Evolutionary conservation across 1,140 invertebrate genomes (phyloP).

Genomic region (Pygmarrhopalites habei): DNA sequence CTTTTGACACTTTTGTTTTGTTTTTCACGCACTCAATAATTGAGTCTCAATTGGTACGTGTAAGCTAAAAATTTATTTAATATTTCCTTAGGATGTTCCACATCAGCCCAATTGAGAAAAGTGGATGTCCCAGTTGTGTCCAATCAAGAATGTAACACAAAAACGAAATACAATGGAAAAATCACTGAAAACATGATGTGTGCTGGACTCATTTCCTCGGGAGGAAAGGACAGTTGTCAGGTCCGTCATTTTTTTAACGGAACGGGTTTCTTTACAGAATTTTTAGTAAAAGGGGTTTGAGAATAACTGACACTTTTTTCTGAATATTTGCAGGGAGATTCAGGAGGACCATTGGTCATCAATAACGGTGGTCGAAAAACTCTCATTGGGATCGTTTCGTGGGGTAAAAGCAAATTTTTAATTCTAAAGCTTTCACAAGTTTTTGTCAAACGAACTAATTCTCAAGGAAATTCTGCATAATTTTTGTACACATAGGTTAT

Average conservation of each 20-base stretch:
- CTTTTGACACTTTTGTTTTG: no score
- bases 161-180: constrained; percentile 35
- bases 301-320: neutral
- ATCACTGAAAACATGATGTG: constrained; percentile 53
- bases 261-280: neutral
- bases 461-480: no score
- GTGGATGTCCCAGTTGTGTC: constrained; percentile 40
- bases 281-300: neutral
- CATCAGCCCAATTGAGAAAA: constrained; percentile 34
- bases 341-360: constrained; percentile 27
- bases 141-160: constrained; percentile 32
- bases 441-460: no score
- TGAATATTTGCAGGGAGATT: constrained; percentile 22
- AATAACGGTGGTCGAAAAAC: constrained; percentile 27
- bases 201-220: constrained; percentile 65
- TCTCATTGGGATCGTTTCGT: constrained; percentile 29
- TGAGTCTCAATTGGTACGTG: no score
- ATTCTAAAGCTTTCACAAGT: no score
- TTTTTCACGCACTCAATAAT: no score
- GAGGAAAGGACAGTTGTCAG: constrained; percentile 76
- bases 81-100: constrained; percentile 39
- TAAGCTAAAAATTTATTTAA: no score
- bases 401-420: no score
- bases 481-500: no score
- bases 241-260: neutral